Conservation (phyloP, 2,888 invertebrate genomes). For the Lomographa bimaculata region DNA sequence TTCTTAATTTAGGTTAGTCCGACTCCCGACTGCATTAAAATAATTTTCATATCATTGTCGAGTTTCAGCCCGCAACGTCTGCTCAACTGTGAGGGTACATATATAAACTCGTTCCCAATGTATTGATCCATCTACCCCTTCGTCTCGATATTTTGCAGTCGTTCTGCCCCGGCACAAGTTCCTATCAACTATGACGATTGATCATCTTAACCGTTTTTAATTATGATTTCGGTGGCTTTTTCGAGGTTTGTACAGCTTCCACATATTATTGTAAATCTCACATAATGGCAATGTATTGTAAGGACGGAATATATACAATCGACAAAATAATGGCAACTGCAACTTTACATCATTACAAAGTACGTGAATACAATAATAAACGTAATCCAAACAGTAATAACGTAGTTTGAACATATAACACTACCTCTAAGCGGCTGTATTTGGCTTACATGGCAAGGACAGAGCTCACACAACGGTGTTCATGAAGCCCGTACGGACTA, state of each 20-base stretch:
- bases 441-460: background rate
- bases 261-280: constrained; percentile 79
- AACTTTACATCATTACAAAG: constrained; percentile 4
- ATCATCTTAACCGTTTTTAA: no score
- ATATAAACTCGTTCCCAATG: no score
- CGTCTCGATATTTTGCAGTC: no score
- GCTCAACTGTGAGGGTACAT: constrained; percentile 40
- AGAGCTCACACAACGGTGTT: constrained; percentile 8
- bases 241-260: constrained; percentile 66
- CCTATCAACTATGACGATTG: no score
- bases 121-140: no score
- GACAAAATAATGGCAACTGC: constrained; percentile 7
- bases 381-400: constrained; percentile 6
- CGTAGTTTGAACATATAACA: constrained; percentile 17
- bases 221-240: constrained; percentile 12
- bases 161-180: no score
- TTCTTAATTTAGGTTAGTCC: constrained; percentile 59
- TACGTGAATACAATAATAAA: constrained; percentile 6
- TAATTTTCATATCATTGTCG: constrained; percentile 56
- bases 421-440: background rate
- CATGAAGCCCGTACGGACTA: no score
- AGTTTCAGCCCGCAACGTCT: constrained; percentile 32
- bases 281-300: constrained; percentile 51
- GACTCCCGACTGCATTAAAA: constrained; percentile 56
- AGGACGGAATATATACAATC: constrained; percentile 8